These are phyloP conservation scores for Dicerorhinus sumatrensis DNA, from an alignment of 2,113 vertebrate species.

Conservation along the genomic window DNA sequence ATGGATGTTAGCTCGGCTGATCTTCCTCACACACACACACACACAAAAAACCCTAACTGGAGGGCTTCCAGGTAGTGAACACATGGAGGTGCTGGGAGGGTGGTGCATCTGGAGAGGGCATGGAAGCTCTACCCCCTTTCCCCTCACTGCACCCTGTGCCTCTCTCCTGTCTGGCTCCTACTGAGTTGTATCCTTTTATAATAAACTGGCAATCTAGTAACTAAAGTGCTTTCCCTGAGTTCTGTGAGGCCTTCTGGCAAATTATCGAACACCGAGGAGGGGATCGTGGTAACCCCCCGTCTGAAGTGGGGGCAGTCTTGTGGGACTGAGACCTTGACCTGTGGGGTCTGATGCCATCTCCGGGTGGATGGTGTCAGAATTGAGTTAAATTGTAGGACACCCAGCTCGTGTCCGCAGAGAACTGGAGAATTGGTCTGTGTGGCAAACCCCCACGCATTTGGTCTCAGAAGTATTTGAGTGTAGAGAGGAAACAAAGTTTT, in stretches of 20 bases:
- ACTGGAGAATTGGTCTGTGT: neutral
- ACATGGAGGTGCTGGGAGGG: too few species aligned
- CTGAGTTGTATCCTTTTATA: neutral
- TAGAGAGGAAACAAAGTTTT: neutral
- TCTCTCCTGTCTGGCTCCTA: neutral
- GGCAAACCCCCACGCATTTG: rapidly evolving
- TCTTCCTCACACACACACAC: too few species aligned
- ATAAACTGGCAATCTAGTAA: neutral
- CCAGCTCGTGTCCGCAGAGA: neutral
- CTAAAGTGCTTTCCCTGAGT: neutral
- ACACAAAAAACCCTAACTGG: neutral
- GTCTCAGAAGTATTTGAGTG: neutral
- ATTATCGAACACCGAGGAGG: neutral
- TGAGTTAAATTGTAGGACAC: neutral
- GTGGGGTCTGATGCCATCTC: neutral
- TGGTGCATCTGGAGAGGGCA: rapidly evolving
- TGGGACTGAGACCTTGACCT: neutral
- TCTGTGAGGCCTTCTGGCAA: neutral
- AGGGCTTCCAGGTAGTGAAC: neutral
- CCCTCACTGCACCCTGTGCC: rapidly evolving
- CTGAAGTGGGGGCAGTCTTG: neutral
- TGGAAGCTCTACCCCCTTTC: too few species aligned
- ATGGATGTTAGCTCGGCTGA: too few species aligned
- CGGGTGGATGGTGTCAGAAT: neutral
- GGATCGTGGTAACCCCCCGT: neutral